Evolutionary conservation across 2,888 invertebrate species (phyloP).

Genomic region (Strigamia maritima): DNA sequence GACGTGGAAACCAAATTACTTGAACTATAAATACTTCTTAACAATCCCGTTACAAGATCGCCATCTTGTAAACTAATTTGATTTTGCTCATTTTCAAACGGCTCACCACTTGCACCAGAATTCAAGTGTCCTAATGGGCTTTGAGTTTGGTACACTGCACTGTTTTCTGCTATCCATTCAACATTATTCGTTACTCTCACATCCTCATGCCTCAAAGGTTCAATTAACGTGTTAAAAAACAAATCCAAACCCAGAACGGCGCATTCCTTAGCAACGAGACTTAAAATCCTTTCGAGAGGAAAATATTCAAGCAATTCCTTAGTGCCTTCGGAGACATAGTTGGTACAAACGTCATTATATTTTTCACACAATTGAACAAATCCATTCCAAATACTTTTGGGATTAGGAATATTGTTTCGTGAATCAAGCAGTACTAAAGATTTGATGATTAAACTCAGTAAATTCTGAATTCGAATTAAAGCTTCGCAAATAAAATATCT

Average conservation of each 20-base stretch:
- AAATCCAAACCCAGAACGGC: neutral
- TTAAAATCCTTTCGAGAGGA: neutral
- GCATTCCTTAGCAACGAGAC: neutral
- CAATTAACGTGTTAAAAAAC: neutral
- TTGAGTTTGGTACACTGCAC: neutral
- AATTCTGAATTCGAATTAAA: neutral
- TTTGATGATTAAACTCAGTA: neutral
- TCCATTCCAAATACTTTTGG: neutral
- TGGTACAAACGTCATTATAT: constrained; percentile 7
- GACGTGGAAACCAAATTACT: neutral
- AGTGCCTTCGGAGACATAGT: neutral
- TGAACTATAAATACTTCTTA: neutral
- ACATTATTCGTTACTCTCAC: neutral
- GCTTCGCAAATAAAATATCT: neutral
- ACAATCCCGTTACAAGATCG: neutral
- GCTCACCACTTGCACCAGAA: neutral
- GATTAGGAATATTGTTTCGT: neutral
- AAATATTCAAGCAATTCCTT: neutral
- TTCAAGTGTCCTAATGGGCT: neutral
- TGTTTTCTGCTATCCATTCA: neutral
- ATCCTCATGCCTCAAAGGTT: neutral
- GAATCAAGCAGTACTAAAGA: neutral
- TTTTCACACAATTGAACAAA: constrained; percentile 9
- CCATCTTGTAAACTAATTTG: neutral
- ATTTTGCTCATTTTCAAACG: neutral